Evolutionary conservation across 2,113 vertebrate genomes (phyloP).

Genomic region (Zosterops japonicus): DNA sequence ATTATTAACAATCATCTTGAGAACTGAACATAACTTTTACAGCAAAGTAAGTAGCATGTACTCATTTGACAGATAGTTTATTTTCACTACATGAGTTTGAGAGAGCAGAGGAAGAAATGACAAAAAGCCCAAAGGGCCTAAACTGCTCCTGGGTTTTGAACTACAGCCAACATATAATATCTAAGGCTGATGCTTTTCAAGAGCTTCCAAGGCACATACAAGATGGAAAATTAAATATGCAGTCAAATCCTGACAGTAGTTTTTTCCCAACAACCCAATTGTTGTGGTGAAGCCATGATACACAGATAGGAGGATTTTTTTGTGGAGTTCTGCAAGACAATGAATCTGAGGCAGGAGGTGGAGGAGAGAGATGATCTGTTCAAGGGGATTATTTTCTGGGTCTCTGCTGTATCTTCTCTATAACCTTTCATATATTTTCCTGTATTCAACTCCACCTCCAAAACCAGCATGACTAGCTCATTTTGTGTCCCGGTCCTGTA

Average conservation of each 20-base stretch:
- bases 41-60: not conserved
- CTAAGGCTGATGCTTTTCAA: not conserved
- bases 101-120: not conserved
- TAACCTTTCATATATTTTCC: not conserved
- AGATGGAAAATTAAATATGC: not conserved
- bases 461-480: not conserved
- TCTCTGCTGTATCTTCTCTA: not conserved
- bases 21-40: not conserved
- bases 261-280: not conserved
- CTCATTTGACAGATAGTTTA: not conserved
- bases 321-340: not conserved
- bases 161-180: not conserved
- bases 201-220: not conserved
- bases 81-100: not conserved
- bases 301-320: not conserved
- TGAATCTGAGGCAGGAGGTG: not conserved
- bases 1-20: not conserved
- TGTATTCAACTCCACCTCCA: not conserved
- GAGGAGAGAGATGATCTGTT: not conserved
- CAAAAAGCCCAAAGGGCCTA: not conserved
- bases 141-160: not conserved
- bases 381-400: not conserved
- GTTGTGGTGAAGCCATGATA: not conserved
- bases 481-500: not conserved
- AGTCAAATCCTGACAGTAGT: not conserved